Base-by-base conservation (phyloP, 37 sponge, comb jelly and placozoan species). In the Agelas oroides region DNA sequence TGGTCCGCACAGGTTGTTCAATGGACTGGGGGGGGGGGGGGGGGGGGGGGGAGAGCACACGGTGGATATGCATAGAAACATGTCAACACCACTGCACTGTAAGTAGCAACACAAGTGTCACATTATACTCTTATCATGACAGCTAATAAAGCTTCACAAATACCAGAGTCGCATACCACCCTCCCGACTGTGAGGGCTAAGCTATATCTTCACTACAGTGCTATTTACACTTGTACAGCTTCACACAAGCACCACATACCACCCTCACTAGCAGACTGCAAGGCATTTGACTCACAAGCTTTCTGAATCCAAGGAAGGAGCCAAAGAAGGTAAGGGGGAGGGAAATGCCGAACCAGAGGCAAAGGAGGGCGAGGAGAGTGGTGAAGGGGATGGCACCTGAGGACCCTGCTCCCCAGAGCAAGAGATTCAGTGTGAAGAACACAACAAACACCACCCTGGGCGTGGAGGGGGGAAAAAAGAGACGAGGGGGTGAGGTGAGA, bases 371-470 rank as follows among this genome's bases (percentile, higher is more conserved):
- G 23, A 97, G 88, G 2, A 99, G 87, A 35, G 99, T 97, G 37
- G 91, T 90, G 87, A 99, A 99, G 23, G 99, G 99, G 23, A 99
- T 95, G 53, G 99, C 99, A 65, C 97, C 94, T 12, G 96, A 93
- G 14, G 99, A 99, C 19, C 89, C 84, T 18, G 91, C 75, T 0
- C 82, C 82, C 99, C 99, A 99, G 70, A 99, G 79, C 24, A 99
- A 59, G 60, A 99, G 81, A 84, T 99, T 97, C 52, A 99, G 86
- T 23, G 84, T 30, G 83, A 99, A 97, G 89, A 97, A 88, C 27
- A 95, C 73, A 34, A 53, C 78, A 82, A 99, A 99, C 65, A 88
- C 73, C 18, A 92, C 70, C 59, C 95, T 91, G 70, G 56, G 21
- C 0, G 46, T 12, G 46, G 46, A 8, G 8, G 46, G 46, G 46